Evolutionary conservation across 2,797 vertebrate species (phyloP).

Genomic region (Squalus acanthias): DNA sequence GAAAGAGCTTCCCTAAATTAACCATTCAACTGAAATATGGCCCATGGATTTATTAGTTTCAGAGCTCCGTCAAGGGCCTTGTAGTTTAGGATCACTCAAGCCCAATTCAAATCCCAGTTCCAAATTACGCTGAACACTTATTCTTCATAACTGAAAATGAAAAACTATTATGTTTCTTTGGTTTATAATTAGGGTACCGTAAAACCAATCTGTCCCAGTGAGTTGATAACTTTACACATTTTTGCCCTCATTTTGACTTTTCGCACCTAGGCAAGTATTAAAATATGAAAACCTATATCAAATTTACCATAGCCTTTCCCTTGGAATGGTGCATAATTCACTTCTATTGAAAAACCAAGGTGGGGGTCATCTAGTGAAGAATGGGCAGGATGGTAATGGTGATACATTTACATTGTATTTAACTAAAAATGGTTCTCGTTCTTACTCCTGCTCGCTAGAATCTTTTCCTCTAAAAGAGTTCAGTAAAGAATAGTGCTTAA

Average conservation of each 20-base stretch:
- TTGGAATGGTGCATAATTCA: neutral
- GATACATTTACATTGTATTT: neutral
- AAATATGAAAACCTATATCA: neutral
- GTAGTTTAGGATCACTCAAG: neutral
- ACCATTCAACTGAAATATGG: neutral
- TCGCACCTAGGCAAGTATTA: neutral
- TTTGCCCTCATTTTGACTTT: neutral
- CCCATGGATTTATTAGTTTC: neutral
- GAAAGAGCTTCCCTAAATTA: neutral
- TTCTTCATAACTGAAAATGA: neutral
- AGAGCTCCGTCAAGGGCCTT: neutral
- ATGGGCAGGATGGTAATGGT: neutral
- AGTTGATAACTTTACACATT: neutral
- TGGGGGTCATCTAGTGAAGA: neutral
- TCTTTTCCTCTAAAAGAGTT: neutral
- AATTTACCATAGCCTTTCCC: neutral
- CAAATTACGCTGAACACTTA: neutral
- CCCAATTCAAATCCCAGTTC: neutral
- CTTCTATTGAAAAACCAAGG: neutral
- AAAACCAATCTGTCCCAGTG: neutral
- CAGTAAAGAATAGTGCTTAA: neutral
- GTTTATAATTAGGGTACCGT: neutral
- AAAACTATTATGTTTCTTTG: neutral
- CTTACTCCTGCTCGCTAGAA: neutral
- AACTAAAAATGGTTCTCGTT: neutral